A percentile compares a stretch with the other conserved stretches of the same genome.
Conservation (phyloP, 2,113 vertebrate genomes). For the Pagrus major region DNA sequence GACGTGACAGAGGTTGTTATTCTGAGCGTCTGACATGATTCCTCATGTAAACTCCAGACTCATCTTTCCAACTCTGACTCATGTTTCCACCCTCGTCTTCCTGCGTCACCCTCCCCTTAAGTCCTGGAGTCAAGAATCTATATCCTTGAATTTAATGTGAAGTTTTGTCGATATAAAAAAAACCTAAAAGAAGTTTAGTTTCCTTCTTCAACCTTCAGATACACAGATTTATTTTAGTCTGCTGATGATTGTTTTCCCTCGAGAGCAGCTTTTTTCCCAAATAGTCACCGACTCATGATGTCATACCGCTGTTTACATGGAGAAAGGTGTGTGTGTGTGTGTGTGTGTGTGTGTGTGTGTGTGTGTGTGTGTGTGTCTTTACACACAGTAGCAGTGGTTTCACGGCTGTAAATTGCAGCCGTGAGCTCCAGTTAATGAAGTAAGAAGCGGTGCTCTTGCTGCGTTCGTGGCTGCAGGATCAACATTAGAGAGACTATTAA, state of each 20-base stretch:
- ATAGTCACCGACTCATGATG: neutral
- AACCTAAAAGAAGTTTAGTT: neutral
- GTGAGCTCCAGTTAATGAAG: slow-evolving; percentile 50
- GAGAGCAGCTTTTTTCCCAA: neutral
- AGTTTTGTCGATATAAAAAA: neutral
- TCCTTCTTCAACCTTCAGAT: neutral
- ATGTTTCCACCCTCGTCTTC: no score
- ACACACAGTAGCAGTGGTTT: slow-evolving; percentile 60
- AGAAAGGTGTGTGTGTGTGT: neutral
- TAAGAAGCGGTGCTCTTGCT: slow-evolving; percentile 30
- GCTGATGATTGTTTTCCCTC: neutral
- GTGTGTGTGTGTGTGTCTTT: neutral
- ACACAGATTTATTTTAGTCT: no score
- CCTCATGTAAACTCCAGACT: no score
- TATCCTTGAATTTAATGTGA: neutral
- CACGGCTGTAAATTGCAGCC: slow-evolving; percentile 17
- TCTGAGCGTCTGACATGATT: no score
- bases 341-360: slow-evolving; percentile 31
- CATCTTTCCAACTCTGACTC: no score
- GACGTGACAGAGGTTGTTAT: no score
- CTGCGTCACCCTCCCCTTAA: no score
- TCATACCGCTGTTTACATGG: neutral
- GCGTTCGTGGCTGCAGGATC: slow-evolving; percentile 58
- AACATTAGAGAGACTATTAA: slow-evolving; percentile 43
- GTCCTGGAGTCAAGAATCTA: neutral